Percentiles rank a stretch among this genome's conserved stretches.
Evolutionary conservation across 1,140 invertebrate genomes (phyloP).

Genomic region (Drosophila ohnishii): DNA sequence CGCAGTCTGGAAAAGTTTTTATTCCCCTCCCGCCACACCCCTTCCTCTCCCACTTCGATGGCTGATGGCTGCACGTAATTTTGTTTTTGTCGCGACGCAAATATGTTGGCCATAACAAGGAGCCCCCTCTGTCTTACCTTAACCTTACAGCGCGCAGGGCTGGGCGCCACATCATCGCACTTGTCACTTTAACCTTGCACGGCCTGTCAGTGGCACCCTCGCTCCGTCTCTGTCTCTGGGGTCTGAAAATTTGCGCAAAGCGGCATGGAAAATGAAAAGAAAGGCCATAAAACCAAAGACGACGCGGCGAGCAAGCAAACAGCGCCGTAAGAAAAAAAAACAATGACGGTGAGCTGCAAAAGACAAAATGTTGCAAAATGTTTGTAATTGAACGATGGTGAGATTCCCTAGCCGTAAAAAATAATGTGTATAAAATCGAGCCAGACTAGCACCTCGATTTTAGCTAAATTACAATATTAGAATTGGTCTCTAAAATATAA

Average conservation of each 20-base stretch:
- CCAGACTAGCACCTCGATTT: too few species aligned
- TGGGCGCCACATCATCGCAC: slow-evolving; percentile 76
- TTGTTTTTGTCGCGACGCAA: slow-evolving; percentile 80
- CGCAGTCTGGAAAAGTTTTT: slow-evolving; percentile 75
- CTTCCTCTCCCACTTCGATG: not conserved
- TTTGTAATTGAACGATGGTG: not conserved
- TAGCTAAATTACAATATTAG: too few species aligned
- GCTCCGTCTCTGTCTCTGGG: slow-evolving; percentile 6
- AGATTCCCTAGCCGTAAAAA: not conserved
- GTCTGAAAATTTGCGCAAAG: slow-evolving; percentile 77
- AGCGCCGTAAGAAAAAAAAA: slow-evolving; percentile 44
- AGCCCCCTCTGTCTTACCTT: slow-evolving; percentile 44
- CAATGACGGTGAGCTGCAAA: slow-evolving; percentile 45
- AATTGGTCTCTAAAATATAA: too few species aligned
- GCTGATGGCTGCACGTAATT: slow-evolving; percentile 67
- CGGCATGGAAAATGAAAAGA: slow-evolving; percentile 80
- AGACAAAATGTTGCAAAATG: slow-evolving; percentile 34
- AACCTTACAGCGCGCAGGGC: slow-evolving; percentile 52
- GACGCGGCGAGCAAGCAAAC: slow-evolving; percentile 73
- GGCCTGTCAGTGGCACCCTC: slow-evolving; percentile 63
- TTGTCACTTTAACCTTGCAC: slow-evolving; percentile 81
- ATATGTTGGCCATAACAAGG: slow-evolving; percentile 70
- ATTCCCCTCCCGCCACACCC: slow-evolving; percentile 31
- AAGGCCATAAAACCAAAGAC: slow-evolving; percentile 81
- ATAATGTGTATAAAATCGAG: not conserved